Conservation (phyloP, 2,797 vertebrate genomes). For the Peromyscus attwateri region DNA sequence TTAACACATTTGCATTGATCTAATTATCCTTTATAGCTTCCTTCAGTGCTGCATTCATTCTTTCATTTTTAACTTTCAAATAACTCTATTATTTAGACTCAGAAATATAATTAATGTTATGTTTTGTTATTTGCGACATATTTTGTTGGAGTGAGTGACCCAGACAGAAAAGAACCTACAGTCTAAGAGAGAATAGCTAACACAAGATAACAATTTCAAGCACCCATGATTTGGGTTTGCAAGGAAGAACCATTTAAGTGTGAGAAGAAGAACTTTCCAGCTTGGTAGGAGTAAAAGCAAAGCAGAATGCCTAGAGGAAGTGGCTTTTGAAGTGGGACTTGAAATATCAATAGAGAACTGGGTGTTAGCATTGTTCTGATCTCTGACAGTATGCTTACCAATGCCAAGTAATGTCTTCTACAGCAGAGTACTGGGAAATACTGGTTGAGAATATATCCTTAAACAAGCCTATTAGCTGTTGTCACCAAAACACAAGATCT, state of each 20-base stretch:
- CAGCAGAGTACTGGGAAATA: neutral
- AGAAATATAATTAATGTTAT: neutral
- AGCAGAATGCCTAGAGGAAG: neutral
- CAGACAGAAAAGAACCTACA: neutral
- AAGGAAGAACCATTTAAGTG: neutral
- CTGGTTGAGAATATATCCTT: neutral
- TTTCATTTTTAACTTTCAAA: conserved; percentile 57
- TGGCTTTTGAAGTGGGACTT: neutral
- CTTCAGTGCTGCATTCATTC: conserved; percentile 4
- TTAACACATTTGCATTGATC: conserved; percentile 40
- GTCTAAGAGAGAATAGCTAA: conserved; percentile 16
- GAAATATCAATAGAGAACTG: neutral
- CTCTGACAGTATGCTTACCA: neutral
- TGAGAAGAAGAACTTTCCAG: neutral
- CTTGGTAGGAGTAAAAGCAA: neutral
- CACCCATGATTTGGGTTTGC: neutral
- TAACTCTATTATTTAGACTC: neutral
- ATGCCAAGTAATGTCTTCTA: neutral
- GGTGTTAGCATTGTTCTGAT: neutral
- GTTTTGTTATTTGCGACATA: neutral
- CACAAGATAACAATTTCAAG: neutral
- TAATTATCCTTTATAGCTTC: conserved; percentile 33
- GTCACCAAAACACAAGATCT: neutral
- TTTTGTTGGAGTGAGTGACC: neutral
- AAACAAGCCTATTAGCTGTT: neutral